A percentile compares a stretch with the other conserved stretches of the same genome.
phyloP scores from a whole-genome alignment of 2,113 vertebrate species.

The Pheucticus melanocephalus region DNA sequence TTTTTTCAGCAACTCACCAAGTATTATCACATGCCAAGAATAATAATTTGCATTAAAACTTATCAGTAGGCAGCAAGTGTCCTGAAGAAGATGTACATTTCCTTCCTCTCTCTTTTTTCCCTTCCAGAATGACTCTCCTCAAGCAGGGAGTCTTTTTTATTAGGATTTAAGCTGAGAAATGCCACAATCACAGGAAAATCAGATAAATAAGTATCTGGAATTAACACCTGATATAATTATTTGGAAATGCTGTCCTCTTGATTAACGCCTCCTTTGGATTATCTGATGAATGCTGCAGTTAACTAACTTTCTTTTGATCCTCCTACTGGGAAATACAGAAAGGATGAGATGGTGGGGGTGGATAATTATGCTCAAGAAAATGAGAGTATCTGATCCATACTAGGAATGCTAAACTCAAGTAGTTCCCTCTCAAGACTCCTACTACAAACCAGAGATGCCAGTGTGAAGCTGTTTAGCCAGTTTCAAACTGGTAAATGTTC shows the following conservation, averaged over 20 bases:
- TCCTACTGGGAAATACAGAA: constrained; percentile 41
- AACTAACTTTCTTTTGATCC: constrained; percentile 57
- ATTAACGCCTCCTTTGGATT: constrained; percentile 34
- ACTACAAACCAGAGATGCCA: neutral
- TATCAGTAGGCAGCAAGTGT: neutral
- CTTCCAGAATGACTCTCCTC: neutral
- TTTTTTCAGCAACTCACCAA: neutral
- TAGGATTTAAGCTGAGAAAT: neutral
- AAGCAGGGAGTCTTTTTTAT: neutral
- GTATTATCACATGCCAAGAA: neutral
- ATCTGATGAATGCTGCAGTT: constrained; percentile 37
- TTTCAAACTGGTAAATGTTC: constrained; percentile 22
- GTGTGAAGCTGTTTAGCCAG: constrained; percentile 39
- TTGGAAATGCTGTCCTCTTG: constrained; percentile 20
- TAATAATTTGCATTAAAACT: neutral
- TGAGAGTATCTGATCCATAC: constrained; percentile 40
- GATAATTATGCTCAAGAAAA: constrained; percentile 42
- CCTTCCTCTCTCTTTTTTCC: neutral
- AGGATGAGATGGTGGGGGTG: neutral
- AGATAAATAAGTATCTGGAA: neutral
- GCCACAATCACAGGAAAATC: neutral
- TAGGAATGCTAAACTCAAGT: constrained; percentile 6
- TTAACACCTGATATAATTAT: constrained; percentile 7
- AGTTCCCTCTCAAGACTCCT: neutral
- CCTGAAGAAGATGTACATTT: neutral